Base-by-base conservation (phyloP, 2,888 invertebrate genomes). In the Watsonalla cultraria region DNA sequence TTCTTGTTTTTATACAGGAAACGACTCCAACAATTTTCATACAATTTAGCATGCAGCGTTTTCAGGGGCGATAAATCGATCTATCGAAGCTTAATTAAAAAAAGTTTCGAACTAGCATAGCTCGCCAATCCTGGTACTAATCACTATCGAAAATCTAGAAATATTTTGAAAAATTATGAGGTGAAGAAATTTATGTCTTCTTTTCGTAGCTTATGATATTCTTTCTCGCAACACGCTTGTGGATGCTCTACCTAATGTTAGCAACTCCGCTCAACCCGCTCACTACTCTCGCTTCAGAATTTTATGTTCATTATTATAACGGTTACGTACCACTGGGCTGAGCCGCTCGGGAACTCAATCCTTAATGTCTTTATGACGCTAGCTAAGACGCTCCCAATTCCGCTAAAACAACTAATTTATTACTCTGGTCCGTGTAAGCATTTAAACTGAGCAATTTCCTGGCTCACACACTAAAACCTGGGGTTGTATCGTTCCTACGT, bases 261-360 rank as follows among this genome's bases (percentile, higher is more conserved):
- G 65, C 77, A 82, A 80, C 79, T 80, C 77, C 68, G 72, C 72
- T 69, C 11, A 11, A 6, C 42, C 11, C 74, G 76, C 78, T 76
- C 72, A 72, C 75, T 68, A 74, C 78, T 78, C 78, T 72, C 78
- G 61, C 65, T 62, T 70, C 74, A 68, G 75, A 82, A 81, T 83
- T 83, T 84, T 84, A 82, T 83, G 78, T 80, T 78, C 82, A 82
- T 82, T 84, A 82, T 79, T 79, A 80, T 76, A 76, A 78, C 74
- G 73, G 65, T 68, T 78, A 76, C 72, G 68, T 73, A 74, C 75
- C 71, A 58, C 37, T 24, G 46, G 54, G 54, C 60, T 58, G 61
- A 69, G 66, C 71, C 68, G 63, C 75, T 58, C 65, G 70, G 71
- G 69, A 74, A 72, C 76, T 78, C 77, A 77, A 77, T 80, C 74